Base-by-base conservation (phyloP, 2,113 vertebrate genomes). In the Pterocles burchelli region DNA sequence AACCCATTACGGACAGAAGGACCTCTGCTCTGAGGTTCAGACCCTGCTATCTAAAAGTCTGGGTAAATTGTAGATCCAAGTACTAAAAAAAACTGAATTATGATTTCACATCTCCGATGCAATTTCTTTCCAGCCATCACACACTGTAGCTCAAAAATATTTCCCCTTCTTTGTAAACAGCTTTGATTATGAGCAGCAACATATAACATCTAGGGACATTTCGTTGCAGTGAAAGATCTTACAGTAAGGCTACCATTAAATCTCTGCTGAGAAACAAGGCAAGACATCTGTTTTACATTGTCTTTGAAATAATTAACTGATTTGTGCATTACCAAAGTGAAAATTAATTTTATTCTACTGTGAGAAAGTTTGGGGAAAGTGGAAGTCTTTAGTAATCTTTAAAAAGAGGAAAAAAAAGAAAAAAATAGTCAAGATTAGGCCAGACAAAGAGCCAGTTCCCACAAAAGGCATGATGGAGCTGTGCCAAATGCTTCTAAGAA, bases 401-500 rank as follows among this genome's bases (percentile, higher is more conserved):
- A 72, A 62, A 68, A 80, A n/a, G 14, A 6, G 9, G 52, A 55
- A 52, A 34, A 33, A 20, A 48, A 20, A 21, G 8, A 65, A 29
- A 34, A 51, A 63, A 81, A 2, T 10, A 43, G 34, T 81, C 65
- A 59, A 89, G 88, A 96, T 95, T 77, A 95, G 75, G 79, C 81
- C 79, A 95, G 72, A 97, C 91, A 93, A 96, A 95, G 61, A 94
- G 80, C 43, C 87, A 93, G 90, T 93, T 95, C 95, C 94, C 94
- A 97, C 95, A 96, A 96, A 95, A 95, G 93, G 77, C 89, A 95
- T 14, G 68, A 72, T 88, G 95, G 78, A 95, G 68, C 61, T 28
- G 49, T 55, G 92, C 96, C 96, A 97, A 96, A 95, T 83, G 79
- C 59, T 97, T 96, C 97, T 96, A 96, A 97, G 96, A 96, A 96